Evolutionary conservation across 2,888 invertebrate genomes (phyloP).

Genomic region (Beris chalybata): DNA sequence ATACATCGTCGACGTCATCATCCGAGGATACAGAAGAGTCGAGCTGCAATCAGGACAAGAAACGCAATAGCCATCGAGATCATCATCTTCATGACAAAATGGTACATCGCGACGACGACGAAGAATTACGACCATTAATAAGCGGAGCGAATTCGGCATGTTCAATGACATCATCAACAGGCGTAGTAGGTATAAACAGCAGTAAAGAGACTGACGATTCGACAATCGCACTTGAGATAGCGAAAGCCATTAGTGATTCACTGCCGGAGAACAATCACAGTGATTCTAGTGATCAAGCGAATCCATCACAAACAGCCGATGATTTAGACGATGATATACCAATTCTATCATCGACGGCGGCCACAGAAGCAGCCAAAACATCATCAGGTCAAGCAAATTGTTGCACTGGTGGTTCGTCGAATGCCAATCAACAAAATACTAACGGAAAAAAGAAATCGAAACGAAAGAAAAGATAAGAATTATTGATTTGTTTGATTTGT

Average conservation of each 20-base stretch:
- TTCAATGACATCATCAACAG: conserved; percentile 36
- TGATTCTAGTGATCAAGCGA: conserved; percentile 38
- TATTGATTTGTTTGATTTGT: conserved; percentile 57
- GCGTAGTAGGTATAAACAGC: conserved; percentile 2
- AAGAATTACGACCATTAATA: conserved; percentile 54
- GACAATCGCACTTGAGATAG: conserved; percentile 34
- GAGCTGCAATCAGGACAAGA: conserved; percentile 21
- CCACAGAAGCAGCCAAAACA: conserved; percentile 29
- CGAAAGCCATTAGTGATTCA: conserved; percentile 35
- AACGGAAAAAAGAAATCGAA: conserved; percentile 55
- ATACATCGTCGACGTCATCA: conserved; percentile 41
- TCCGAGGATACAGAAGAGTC: conserved; percentile 41
- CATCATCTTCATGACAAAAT: conserved; percentile 38
- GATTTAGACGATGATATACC: conserved; percentile 27
- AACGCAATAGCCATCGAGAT: conserved; percentile 45
- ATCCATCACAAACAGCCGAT: conserved; percentile 20
- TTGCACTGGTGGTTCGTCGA: conserved; percentile 19
- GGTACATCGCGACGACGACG: conserved; percentile 46
- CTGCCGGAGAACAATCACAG: conserved; percentile 41
- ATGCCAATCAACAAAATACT: conserved; percentile 13
- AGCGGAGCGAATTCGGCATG: conserved; percentile 40
- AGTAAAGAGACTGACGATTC: conserved; percentile 26
- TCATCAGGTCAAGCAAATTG: conserved; percentile 14
- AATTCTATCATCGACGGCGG: neutral
- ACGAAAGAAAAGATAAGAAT: conserved; percentile 57